Evolutionary conservation across 2,888 invertebrate species (phyloP).

Genomic region (Octodonta nipae): DNA sequence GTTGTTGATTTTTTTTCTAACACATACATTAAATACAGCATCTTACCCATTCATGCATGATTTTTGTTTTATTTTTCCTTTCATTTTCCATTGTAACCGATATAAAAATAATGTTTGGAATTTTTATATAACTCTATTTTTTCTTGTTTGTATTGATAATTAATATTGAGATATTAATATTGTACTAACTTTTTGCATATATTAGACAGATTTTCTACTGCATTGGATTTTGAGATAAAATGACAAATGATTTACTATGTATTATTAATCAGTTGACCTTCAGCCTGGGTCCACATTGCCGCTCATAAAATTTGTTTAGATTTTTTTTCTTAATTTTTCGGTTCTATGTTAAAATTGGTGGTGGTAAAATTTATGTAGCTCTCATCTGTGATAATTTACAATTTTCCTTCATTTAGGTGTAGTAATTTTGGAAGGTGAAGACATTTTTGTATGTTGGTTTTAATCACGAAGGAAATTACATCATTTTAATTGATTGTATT

Average conservation of each 20-base stretch:
- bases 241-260: not conserved
- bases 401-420: too few relatives aligned
- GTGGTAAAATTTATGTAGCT: too few relatives aligned
- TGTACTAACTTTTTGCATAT: constrained; percentile 2
- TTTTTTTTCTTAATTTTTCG: too few relatives aligned
- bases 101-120: constrained; percentile 1
- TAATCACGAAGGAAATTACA: too few relatives aligned
- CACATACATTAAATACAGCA: constrained; percentile 24
- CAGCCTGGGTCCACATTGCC: constrained; percentile 31
- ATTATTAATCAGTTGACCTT: constrained; percentile 10
- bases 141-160: constrained; percentile 7
- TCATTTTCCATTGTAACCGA: constrained; percentile 8
- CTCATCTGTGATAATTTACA: too few relatives aligned
- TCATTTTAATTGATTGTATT: too few relatives aligned
- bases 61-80: constrained; percentile 13
- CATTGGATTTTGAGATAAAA: constrained; percentile 1
- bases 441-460: too few relatives aligned
- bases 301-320: too few relatives aligned
- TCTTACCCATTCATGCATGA: constrained; percentile 13
- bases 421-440: too few relatives aligned
- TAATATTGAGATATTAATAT: not conserved
- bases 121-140: not conserved
- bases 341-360: too few relatives aligned
- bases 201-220: constrained; percentile 2
- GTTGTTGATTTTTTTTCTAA: constrained; percentile 15